Evolutionary conservation across 2,888 invertebrate species (phyloP), one percentile per base, ranked within the genome.

Genomic region (Sarcophaga carnaria): DNA sequence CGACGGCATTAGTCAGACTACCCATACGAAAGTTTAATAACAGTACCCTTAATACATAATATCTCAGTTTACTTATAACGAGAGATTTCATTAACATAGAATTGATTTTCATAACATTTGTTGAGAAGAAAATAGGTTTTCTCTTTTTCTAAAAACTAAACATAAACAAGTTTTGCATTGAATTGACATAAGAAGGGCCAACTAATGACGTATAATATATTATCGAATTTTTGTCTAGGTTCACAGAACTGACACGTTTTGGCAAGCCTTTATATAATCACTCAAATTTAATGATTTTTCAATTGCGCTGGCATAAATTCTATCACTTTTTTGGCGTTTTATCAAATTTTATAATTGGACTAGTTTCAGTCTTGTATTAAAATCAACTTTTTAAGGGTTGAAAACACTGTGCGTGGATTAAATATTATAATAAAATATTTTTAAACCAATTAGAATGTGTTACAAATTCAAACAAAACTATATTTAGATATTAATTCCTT

Each of bases 191-290:
- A 27, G 64, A 37, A 27, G 64, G 27, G 64, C 25, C 14, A 64
- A 17, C 27, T 17, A 14, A 27, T 17, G 64, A 64, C 14, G 14
- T 20, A 11, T 20, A 25, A 14, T 27, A 17, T 27, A 64, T 37
- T 64, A 64, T 27, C 27, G 27, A 64, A 64, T 64, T 14, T 64
- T 62, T 64, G 27, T 27, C 64, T 64, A 64, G 27, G 14, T 27
- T 25, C 27, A 25, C 17, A 64, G 27, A 27, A 20, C n/a, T 22
- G 22, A 27, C 64, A 64, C 17, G 64, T 27, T 25, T 64, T 64
- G 27, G 25, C 64, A 64, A 37, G 37, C 2, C 37, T 37, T 37
- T 37, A 37, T 17, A 27, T 17, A 64, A 64, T 64, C 25, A 27
- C 6, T 64, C 37, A 64, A 27, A 27, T 64, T 27, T 27, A 64